phyloP scores from a whole-genome alignment of 2,113 vertebrate species.

The Peromyscus californicus region DNA sequence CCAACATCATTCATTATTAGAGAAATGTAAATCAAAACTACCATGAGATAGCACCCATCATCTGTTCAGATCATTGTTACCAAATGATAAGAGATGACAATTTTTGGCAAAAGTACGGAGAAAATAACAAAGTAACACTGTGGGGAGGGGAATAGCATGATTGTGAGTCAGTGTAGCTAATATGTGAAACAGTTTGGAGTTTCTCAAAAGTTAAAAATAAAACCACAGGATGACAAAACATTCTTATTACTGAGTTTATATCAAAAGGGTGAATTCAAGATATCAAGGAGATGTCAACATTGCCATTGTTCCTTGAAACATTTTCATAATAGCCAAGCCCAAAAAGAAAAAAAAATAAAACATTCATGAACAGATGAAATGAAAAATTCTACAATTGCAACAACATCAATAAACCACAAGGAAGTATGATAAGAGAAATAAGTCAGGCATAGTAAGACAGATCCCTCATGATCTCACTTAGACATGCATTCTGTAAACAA shows the following conservation, averaged over 20 bases:
- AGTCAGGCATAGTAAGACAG: background rate
- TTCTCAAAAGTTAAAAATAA: background rate
- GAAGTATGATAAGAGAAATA: background rate
- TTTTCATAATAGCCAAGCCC: background rate
- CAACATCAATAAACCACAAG: background rate
- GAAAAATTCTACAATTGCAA: background rate
- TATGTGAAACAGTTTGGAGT: background rate
- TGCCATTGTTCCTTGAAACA: background rate
- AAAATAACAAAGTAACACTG: background rate
- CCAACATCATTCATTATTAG: background rate
- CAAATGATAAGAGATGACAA: background rate
- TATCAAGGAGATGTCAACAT: background rate
- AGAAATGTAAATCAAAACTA: background rate
- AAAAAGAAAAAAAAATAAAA: background rate
- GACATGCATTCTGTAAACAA: background rate
- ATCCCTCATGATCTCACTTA: background rate
- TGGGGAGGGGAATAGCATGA: background rate
- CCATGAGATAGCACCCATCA: background rate
- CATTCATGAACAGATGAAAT: no score
- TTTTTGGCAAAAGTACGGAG: background rate
- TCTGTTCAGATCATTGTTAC: background rate
- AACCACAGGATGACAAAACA: background rate
- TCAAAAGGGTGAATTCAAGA: background rate
- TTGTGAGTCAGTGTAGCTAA: background rate
- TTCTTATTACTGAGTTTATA: background rate